Percentiles rank a stretch among this genome's conserved stretches.
Evolutionary conservation across 2,888 invertebrate species (phyloP).

Genomic region (Brassicogethes aeneus): DNA sequence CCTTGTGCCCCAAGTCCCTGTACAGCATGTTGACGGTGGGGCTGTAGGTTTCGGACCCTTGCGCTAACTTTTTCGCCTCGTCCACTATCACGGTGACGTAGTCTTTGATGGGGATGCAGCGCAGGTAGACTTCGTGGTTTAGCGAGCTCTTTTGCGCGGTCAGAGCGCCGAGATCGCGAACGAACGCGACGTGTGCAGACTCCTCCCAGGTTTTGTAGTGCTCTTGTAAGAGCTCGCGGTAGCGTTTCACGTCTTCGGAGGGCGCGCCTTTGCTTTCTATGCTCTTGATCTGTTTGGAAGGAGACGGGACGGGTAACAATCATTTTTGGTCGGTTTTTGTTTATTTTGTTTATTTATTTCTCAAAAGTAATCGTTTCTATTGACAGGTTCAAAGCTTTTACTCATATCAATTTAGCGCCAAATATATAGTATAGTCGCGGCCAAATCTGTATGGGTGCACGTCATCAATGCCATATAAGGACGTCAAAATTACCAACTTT

Average conservation of each 20-base stretch:
- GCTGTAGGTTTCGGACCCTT: slow-evolving; percentile 74
- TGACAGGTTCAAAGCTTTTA: too few relatives aligned
- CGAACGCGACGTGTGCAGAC: slow-evolving; percentile 53
- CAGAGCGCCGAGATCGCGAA: slow-evolving; percentile 58
- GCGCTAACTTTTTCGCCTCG: slow-evolving; percentile 60
- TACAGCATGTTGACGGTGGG: slow-evolving; percentile 58
- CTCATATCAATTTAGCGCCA: too few relatives aligned
- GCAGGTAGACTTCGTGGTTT: slow-evolving; percentile 33
- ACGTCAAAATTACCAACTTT: too few relatives aligned
- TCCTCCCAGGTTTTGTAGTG: slow-evolving; percentile 59
- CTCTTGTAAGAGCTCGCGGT: slow-evolving; percentile 48
- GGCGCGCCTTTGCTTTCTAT: slow-evolving; percentile 27
- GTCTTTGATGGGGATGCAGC: slow-evolving; percentile 34
- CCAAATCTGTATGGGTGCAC: too few relatives aligned
- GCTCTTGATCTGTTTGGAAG: slow-evolving; percentile 35
- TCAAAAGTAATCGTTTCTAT: too few relatives aligned
- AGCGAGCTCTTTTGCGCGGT: slow-evolving; percentile 43
- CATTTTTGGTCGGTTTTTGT: too few relatives aligned
- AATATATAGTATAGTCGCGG: too few relatives aligned
- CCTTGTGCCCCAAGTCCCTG: slow-evolving; percentile 57
- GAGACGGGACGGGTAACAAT: too few relatives aligned
- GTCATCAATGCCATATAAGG: too few relatives aligned
- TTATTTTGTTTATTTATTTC: too few relatives aligned
- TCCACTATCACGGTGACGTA: slow-evolving; percentile 56
- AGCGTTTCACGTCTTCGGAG: slow-evolving; percentile 26